Evolutionary conservation across 1,140 invertebrate genomes (phyloP), one percentile per base, ranked within the genome.

Genomic region (Patella vulgata): DNA sequence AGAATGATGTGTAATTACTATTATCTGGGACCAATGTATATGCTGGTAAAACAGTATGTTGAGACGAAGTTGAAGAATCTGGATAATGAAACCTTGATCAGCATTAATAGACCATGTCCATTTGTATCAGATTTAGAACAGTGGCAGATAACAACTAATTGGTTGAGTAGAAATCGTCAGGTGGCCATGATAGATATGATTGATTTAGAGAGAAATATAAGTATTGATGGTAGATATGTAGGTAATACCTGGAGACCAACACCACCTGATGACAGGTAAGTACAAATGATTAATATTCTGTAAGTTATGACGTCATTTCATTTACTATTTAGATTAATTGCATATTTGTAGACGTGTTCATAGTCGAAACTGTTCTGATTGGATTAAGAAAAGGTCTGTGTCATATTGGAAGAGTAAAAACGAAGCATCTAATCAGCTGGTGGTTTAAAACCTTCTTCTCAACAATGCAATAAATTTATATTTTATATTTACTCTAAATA

Each of bases 191-290:
- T 77, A 9, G 66, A 72, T 47, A 66, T 43, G 9, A 64, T 78
- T 25, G 67, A 75, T 31, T 59, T 36, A 50, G 27, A 59, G 60
- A 28, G 44, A 67, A 9, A 52, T 46, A n/a, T 59, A 68, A 28
- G 47, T 51, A 3, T 66, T 71, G 19, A 44, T 40, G 12, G 17
- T 44, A 28, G 64, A 73, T 23, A 47, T 47, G 1, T 51, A 36
- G 11, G 59, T 68, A 19, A 60, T 51, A 4, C 56, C 68, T 81
- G 77, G 76, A 42, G 78, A 17, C 79, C 79, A 39, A 44, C 75
- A n/a, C 50, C 68, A 28, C 73, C 75, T n/a, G 77, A 79, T 56
- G 57, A 66, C 60, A 77, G 75, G 75, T 79, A 63, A 65, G 30
- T 17, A n/a, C n/a, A n/a, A n/a, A n/a, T n/a, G 17, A 0, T 17